Evolutionary conservation across 2,113 vertebrate genomes (phyloP), one percentile per base, ranked within the genome.

Genomic region (Pachypanchax playfairii): DNA sequence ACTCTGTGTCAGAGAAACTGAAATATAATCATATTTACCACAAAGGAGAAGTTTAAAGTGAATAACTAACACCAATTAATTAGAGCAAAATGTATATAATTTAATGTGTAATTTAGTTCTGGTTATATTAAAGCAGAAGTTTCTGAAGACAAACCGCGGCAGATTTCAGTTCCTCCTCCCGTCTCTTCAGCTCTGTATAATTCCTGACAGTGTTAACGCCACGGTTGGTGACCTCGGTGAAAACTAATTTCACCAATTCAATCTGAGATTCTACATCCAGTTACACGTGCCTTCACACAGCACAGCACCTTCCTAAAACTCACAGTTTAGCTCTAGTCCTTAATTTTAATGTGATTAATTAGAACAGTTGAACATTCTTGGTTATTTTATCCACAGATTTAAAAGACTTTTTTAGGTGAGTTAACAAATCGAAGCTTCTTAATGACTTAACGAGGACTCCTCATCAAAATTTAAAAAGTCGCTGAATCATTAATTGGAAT

Each of bases 401-500:
- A 75, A 52, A 35, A 55, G 62, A 67, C 60, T 81, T 85, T 83
- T 85, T 77, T 74, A 29, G 65, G 42, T 70, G 54, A 80, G 77
- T 80, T 80, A 83, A 77, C 76, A 73, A 84, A 62, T 75, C 68
- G 51, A 18, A 70, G 60, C 65, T 47, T 62, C 25, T 29, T 88
- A 83, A 88, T 84, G 55, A 76, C 72, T 83, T 49, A 73, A 75
- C 51, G 50, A 65, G 78, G 71, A 73, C 65, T 21, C 62, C 73
- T 74, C 74, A 70, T 87, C 70, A 80, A 82, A 70, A 46, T 82
- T 85, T 85, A 77, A 89, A 41, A 49, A 82, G 69, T 70, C 59
- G 49, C 69, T 89, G 82, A 90, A 90, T 88, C 75, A 89, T 90
- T 86, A 69, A 90, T 82, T 64, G 65, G 65, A 85, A 70, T 88